Base-by-base conservation (phyloP, 1,140 invertebrate species). In the Aplysia californica region DNA sequence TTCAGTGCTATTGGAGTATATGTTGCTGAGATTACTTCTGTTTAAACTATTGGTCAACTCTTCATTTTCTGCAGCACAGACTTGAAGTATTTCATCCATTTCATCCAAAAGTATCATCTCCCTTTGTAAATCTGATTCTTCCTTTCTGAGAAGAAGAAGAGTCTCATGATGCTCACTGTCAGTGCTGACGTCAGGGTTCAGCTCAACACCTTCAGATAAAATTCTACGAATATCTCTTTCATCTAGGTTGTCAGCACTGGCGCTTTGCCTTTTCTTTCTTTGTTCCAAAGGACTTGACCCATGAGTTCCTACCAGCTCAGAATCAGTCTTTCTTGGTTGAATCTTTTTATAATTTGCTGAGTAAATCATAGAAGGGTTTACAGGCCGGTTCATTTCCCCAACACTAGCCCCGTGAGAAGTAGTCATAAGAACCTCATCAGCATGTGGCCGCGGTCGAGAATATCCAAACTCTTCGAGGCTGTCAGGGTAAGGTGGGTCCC, bases 31-130 rank as follows among this genome's bases (percentile, higher is more conserved):
- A n/a, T n/a, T n/a, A n/a, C n/a, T n/a, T n/a, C n/a, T n/a, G n/a
- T n/a, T n/a, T n/a, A n/a, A n/a, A n/a, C n/a, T n/a, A n/a, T n/a
- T n/a, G n/a, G 66, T 31, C 23, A 68, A 44, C 2, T 68, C 68
- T 5, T 23, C 50, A 58, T 66, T 61, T 38, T 74, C 66, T 26
- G 4, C 44, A 50, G 67, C 55, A 75, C 79, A 79, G 66, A 83
- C 82, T 76, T 83, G 81, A 26, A 87, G 69, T 64, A 87, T 86
- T 80, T 87, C 85, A 80, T 87, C 86, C 41, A 87, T 86, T 80
- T 87, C 85, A 80, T 87, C 86, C 41, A 87, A 76, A 26, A 87
- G 78, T 26, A 82, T 79, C 41, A 87, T 84, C 67, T 87, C 86
- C 65, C 81, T 80, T 36, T 85, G 84, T 18, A 87, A 56, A 61